Percentiles rank a stretch among this genome's conserved stretches.
Evolutionary conservation across 1,140 invertebrate genomes (phyloP).

Genomic region (Spodoptera litura): DNA sequence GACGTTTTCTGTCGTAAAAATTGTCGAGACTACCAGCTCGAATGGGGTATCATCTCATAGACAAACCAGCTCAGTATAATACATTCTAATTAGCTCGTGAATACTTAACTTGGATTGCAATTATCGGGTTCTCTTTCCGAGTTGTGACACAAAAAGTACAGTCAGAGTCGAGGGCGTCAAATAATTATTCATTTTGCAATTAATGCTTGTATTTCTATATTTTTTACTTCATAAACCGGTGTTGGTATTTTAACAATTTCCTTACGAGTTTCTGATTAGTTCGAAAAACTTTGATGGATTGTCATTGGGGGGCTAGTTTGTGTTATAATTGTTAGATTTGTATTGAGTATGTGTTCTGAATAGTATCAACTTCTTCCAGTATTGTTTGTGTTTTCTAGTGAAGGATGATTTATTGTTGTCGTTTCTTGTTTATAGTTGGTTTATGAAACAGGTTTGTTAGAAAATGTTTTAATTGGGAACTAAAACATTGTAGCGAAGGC

Average conservation of each 20-base stretch:
- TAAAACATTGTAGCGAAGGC: too few relatives aligned
- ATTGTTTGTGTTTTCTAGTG: background rate
- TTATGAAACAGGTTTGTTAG: too few relatives aligned
- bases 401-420: constrained; percentile 4
- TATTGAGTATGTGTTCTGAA: constrained; percentile 18
- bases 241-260: constrained; percentile 55
- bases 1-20: too few relatives aligned
- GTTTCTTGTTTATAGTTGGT: too few relatives aligned
- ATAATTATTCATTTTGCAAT: constrained; percentile 53
- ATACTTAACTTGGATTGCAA: constrained; percentile 49
- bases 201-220: constrained; percentile 40
- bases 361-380: background rate
- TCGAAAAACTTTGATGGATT: constrained; percentile 36
- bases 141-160: constrained; percentile 52
- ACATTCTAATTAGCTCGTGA: constrained; percentile 26
- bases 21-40: background rate
- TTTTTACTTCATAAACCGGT: constrained; percentile 36
- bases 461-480: too few relatives aligned
- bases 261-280: constrained; percentile 45
- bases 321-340: constrained; percentile 2
- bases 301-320: constrained; percentile 10
- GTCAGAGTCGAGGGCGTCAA: constrained; percentile 36
- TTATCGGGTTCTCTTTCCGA: constrained; percentile 52
- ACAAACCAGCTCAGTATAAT: background rate
- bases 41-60: background rate